phyloP scores from a whole-genome alignment of 2,113 vertebrate genomes.

The Proteles cristata region DNA sequence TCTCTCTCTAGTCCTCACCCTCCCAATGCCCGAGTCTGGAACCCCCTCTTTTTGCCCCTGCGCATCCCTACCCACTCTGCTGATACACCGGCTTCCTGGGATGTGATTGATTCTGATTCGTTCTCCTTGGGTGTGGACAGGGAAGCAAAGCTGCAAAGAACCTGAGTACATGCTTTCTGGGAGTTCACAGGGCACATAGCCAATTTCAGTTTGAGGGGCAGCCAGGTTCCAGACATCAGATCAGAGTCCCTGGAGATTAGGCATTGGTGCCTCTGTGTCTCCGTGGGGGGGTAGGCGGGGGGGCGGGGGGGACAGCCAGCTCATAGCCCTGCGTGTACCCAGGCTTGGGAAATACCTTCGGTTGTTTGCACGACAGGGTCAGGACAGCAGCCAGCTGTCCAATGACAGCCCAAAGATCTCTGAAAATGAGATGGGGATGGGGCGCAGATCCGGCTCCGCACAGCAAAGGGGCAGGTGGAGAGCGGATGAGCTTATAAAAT shows the following conservation, averaged over 20 bases:
- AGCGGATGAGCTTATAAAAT: background rate
- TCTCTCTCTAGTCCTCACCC: background rate
- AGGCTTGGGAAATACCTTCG: constrained; percentile 22
- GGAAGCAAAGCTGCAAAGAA: background rate
- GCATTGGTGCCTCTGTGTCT: background rate
- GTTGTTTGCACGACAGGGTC: background rate
- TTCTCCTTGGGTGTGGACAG: background rate
- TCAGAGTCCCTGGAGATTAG: background rate
- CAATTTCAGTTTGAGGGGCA: background rate
- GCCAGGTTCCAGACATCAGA: background rate
- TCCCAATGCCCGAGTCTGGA: background rate
- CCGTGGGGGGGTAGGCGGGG: background rate
- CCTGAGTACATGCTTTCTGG: background rate
- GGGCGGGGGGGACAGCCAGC: background rate
- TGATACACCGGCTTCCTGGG: background rate
- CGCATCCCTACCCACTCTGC: background rate
- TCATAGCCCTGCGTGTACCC: background rate
- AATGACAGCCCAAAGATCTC: background rate
- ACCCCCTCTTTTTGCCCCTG: background rate
- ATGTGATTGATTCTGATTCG: constrained; percentile 2
- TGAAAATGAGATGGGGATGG: background rate
- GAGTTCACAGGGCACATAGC: background rate
- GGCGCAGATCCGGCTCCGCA: background rate
- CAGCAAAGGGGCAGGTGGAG: background rate
- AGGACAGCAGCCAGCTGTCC: background rate